Evolutionary conservation across 2,113 vertebrate genomes (phyloP).

Genomic region (Scartelaos histophorus): DNA sequence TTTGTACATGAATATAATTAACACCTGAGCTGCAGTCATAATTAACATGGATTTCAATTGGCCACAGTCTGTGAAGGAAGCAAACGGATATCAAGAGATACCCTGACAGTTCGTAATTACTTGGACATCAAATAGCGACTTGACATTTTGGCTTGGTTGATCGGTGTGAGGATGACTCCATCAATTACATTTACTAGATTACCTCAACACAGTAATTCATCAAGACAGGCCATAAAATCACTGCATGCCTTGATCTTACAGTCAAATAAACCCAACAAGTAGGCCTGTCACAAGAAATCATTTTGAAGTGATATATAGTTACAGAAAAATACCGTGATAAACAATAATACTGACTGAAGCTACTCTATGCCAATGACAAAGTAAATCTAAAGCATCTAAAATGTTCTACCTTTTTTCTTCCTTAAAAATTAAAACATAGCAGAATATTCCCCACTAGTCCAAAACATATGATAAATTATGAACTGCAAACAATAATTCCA

Average conservation of each 20-base stretch:
- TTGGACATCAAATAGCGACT: conserved; percentile 15
- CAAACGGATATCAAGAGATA: conserved; percentile 33
- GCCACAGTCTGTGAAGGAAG: conserved; percentile 28
- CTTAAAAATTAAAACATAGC: no score
- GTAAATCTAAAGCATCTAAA: no score
- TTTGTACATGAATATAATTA: conserved; percentile 29
- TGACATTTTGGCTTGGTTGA: conserved; percentile 31
- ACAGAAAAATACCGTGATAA: no score
- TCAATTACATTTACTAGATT: neutral
- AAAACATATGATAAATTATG: no score
- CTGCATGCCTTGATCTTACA: neutral
- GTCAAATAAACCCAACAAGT: conserved; percentile 9
- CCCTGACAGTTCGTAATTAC: conserved; percentile 22
- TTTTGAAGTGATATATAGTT: no score
- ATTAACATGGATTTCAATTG: conserved; percentile 44
- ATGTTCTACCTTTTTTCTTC: no score
- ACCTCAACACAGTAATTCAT: neutral
- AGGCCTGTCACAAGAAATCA: no score
- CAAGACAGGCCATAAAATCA: conserved; percentile 6
- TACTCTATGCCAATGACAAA: no score
- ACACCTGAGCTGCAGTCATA: conserved; percentile 34
- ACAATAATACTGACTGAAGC: no score
- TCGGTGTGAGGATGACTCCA: conserved; percentile 4
- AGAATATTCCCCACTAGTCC: no score
- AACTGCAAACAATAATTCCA: no score